phyloP scores from a whole-genome alignment of 1,140 invertebrate species.

The Philotrypesis tridentata region DNA sequence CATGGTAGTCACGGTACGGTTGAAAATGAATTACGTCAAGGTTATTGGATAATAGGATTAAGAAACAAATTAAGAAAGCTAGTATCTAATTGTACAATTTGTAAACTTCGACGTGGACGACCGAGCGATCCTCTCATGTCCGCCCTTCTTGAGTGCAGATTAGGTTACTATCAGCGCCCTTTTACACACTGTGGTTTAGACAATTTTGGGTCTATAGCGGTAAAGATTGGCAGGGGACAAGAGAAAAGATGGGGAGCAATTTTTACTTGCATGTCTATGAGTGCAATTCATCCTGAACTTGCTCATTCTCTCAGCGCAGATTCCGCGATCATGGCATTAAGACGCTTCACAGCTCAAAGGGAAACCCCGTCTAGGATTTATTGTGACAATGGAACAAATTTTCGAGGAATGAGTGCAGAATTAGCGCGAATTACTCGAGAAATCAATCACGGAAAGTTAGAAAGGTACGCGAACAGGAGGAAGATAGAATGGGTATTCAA shows the following conservation, averaged over 20 bases:
- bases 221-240: conserved; percentile 50
- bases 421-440: background rate
- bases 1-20: conserved; percentile 52
- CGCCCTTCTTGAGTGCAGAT: conserved; percentile 8
- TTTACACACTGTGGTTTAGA: conserved; percentile 60
- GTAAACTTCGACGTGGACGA: background rate
- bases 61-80: conserved; percentile 25
- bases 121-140: background rate
- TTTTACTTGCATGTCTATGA: conserved; percentile 54
- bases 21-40: conserved; percentile 52
- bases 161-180: conserved; percentile 46
- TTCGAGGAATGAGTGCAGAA: conserved; percentile 18
- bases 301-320: conserved; percentile 49
- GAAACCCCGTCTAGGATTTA: conserved; percentile 40
- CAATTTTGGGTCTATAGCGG: conserved; percentile 58
- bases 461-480: background rate
- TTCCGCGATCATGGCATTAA: conserved; percentile 53
- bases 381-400: conserved; percentile 60
- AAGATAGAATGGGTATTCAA: background rate
- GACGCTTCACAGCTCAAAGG: conserved; percentile 53
- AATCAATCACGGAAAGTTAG: background rate
- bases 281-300: conserved; percentile 57
- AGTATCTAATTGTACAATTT: background rate
- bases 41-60: conserved; percentile 52
- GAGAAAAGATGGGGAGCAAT: conserved; percentile 63